Percentiles rank a stretch among this genome's conserved stretches.
phyloP scores from a whole-genome alignment of 2,888 invertebrate species.

The Dynastes hyllus region DNA sequence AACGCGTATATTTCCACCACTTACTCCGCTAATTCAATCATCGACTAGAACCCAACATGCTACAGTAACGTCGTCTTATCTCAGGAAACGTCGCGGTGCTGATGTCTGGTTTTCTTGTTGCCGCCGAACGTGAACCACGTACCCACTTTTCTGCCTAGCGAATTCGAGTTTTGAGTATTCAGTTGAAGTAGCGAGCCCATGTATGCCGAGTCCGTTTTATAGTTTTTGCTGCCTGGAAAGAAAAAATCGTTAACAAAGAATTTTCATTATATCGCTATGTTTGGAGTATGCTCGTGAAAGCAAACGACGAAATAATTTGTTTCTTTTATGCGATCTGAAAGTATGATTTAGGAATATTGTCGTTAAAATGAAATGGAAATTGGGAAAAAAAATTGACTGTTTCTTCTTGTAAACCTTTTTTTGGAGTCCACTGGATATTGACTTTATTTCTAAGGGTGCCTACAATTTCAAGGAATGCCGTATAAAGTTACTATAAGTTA shows the following conservation, averaged over 20 bases:
- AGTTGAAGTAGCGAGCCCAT: conserved; percentile 70
- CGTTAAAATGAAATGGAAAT: too few species aligned
- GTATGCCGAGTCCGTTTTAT: conserved; percentile 71
- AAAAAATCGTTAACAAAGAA: conserved; percentile 31
- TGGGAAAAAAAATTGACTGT: too few species aligned
- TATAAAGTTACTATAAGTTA: too few species aligned
- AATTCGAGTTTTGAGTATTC: conserved; percentile 69
- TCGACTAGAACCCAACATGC: conserved; percentile 55
- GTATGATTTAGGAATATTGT: too few species aligned
- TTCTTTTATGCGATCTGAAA: too few species aligned
- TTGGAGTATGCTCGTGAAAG: too few species aligned
- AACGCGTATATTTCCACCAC: conserved; percentile 38
- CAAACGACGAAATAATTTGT: too few species aligned
- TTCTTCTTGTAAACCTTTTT: too few species aligned
- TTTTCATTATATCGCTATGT: too few species aligned
- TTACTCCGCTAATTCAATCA: neutral
- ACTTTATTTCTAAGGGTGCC: too few species aligned
- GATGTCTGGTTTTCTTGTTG: conserved; percentile 73
- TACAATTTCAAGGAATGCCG: too few species aligned
- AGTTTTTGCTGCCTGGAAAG: conserved; percentile 70
- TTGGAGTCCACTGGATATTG: too few species aligned
- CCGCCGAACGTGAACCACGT: conserved; percentile 76
- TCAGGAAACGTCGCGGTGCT: conserved; percentile 71
- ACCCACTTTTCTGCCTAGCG: conserved; percentile 74
- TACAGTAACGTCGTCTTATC: conserved; percentile 73